Conservation (phyloP, 30 jellyfish, hydroid and myxozoan genomes). For the Aurelia sp. region DNA sequence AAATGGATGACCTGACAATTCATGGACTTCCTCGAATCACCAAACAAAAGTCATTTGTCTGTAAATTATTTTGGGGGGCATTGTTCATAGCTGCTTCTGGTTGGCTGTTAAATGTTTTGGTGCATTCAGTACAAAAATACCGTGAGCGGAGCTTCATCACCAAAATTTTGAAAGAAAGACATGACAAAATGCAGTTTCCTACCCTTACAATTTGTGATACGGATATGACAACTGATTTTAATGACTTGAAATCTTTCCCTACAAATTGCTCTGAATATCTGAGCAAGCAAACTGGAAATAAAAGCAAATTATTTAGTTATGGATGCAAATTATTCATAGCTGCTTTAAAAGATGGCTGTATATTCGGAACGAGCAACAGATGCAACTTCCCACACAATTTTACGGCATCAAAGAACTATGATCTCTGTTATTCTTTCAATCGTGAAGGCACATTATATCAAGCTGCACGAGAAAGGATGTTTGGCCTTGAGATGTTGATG, state of each 20-base stretch:
- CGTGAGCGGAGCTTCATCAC: too few species aligned
- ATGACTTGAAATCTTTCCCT: too few species aligned
- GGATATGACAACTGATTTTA: too few species aligned
- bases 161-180: too few species aligned
- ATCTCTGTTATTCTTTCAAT: constrained; percentile 25
- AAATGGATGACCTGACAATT: constrained; percentile 20
- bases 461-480: background rate
- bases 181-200: too few species aligned
- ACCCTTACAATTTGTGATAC: too few species aligned
- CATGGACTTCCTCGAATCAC: constrained; percentile 42
- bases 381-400: constrained; percentile 22
- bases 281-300: too few species aligned
- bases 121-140: too few species aligned
- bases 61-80: constrained; percentile 9
- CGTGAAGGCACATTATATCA: constrained; percentile 14
- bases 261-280: too few species aligned
- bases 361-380: background rate
- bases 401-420: background rate
- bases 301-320: background rate
- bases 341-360: background rate
- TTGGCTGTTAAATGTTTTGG: background rate
- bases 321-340: constrained; percentile 34
- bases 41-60: background rate
- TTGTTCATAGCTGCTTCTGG: constrained; percentile 2
- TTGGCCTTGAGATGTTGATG: constrained; percentile 30